phyloP scores from a whole-genome alignment of 2,113 vertebrate species.

The Petrocephalus microphthalmus region DNA sequence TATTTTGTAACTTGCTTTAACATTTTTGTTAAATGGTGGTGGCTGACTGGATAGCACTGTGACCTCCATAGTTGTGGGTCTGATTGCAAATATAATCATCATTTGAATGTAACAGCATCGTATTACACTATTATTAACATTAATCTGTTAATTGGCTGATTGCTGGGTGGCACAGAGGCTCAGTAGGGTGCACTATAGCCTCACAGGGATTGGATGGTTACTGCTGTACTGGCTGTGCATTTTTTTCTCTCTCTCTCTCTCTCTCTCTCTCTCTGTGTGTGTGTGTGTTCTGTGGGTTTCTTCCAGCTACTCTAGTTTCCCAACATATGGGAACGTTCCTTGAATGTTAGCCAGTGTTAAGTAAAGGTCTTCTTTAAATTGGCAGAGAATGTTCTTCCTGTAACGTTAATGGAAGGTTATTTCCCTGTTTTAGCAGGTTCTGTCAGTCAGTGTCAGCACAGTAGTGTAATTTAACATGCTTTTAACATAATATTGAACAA shows the following conservation, averaged over 20 bases:
- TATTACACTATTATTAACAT: not conserved
- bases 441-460: not conserved
- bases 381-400: not conserved
- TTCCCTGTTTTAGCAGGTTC: not conserved
- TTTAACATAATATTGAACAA: not conserved
- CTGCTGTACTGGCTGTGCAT: not conserved
- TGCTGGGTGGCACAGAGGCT: not conserved
- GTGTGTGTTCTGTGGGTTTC: not conserved
- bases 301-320: not conserved
- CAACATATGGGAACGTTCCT: not conserved
- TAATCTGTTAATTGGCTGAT: not conserved
- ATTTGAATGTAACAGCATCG: not conserved
- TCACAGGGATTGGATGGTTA: not conserved
- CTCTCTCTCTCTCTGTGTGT: too few species aligned
- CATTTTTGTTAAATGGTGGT: not conserved
- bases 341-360: not conserved
- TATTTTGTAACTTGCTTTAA: not conserved
- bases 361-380: not conserved
- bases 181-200: not conserved
- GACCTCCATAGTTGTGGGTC: not conserved
- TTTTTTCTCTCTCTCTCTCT: not conserved
- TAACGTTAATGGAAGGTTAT: not conserved
- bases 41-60: not conserved
- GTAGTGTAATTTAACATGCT: not conserved
- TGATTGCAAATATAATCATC: not conserved